These are phyloP conservation scores for Sesamia nonagrioides DNA, from an alignment of 1,140 invertebrate genomes.

Conservation along the genomic window DNA sequence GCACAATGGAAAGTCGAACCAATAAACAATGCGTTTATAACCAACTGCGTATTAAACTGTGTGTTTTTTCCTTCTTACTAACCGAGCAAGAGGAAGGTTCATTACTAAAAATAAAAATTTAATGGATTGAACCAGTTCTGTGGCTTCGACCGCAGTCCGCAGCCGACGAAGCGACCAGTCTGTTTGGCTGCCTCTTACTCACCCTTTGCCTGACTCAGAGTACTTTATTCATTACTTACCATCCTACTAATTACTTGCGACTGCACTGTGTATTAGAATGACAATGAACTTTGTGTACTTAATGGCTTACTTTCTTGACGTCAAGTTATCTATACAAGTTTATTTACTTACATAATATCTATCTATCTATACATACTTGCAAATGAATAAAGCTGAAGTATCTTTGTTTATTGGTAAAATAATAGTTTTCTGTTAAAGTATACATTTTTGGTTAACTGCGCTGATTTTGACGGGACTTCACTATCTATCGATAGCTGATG, in stretches of 20 bases:
- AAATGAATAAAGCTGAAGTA: too few relatives aligned
- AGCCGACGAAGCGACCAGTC: constrained; percentile 44
- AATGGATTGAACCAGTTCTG: constrained; percentile 64
- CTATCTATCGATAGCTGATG: too few relatives aligned
- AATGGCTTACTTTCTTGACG: constrained; percentile 7
- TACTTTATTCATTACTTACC: constrained; percentile 15
- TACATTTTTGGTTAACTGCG: too few relatives aligned
- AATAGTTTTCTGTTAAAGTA: too few relatives aligned
- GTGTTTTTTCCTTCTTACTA: constrained; percentile 24
- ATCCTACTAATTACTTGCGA: neutral
- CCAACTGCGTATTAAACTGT: constrained; percentile 37
- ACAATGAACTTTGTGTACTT: constrained; percentile 31
- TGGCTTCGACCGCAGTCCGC: constrained; percentile 57
- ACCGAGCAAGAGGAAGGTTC: constrained; percentile 47
- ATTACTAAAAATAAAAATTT: constrained; percentile 70
- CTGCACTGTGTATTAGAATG: constrained; percentile 16
- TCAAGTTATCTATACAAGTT: neutral
- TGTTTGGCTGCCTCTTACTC: constrained; percentile 46
- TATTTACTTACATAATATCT: too few relatives aligned
- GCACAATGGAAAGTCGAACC: constrained; percentile 50
- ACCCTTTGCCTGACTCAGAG: constrained; percentile 6
- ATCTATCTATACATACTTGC: too few relatives aligned
- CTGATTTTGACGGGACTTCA: too few relatives aligned
- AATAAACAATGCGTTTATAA: constrained; percentile 55
- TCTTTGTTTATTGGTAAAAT: too few relatives aligned